These are phyloP conservation scores for Poeciliopsis infans DNA, from an alignment of 2,797 vertebrate genomes.

Conservation along the genomic window DNA sequence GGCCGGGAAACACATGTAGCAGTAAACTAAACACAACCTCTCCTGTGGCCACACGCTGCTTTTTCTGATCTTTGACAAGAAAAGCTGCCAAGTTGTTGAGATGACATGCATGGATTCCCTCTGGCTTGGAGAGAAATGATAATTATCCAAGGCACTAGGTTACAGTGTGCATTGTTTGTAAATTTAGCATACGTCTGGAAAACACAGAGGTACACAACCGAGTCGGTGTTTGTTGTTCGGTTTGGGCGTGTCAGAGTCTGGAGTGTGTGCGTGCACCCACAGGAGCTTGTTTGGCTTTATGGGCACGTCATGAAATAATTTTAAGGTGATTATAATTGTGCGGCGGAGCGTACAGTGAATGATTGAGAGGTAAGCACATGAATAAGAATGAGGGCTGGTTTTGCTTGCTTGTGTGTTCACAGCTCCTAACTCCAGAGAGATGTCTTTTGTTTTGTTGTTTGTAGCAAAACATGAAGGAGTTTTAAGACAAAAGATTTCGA, in stretches of 20 bases:
- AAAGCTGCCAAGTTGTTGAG: slow-evolving; percentile 35
- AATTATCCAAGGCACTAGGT: slow-evolving; percentile 6
- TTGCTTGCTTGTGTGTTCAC: slow-evolving; percentile 1
- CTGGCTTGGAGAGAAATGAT: not conserved
- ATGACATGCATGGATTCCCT: not conserved
- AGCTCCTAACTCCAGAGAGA: slow-evolving; percentile 33
- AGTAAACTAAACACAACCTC: slow-evolving; percentile 15
- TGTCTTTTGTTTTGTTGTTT: slow-evolving; percentile 11
- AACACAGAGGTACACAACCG: not conserved
- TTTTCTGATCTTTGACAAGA: slow-evolving; percentile 18
- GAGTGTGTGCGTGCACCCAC: slow-evolving; percentile 12
- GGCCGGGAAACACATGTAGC: slow-evolving; percentile 8
- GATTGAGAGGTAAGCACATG: slow-evolving; percentile 73
- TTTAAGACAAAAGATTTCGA: slow-evolving; percentile 57
- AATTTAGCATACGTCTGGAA: slow-evolving; percentile 15
- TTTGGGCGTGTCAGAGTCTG: not conserved
- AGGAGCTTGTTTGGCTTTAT: slow-evolving; percentile 58
- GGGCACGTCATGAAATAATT: slow-evolving; percentile 71
- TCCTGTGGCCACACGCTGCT: slow-evolving; percentile 9
- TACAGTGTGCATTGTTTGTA: slow-evolving; percentile 33
- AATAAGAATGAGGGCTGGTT: slow-evolving; percentile 63
- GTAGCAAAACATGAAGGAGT: slow-evolving; percentile 23
- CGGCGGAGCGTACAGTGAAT: slow-evolving; percentile 64
- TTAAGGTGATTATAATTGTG: slow-evolving; percentile 80
- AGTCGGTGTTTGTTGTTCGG: slow-evolving; percentile 20